Conservation (phyloP, 2,797 vertebrate genomes). For the Smutsia temminckii region DNA sequence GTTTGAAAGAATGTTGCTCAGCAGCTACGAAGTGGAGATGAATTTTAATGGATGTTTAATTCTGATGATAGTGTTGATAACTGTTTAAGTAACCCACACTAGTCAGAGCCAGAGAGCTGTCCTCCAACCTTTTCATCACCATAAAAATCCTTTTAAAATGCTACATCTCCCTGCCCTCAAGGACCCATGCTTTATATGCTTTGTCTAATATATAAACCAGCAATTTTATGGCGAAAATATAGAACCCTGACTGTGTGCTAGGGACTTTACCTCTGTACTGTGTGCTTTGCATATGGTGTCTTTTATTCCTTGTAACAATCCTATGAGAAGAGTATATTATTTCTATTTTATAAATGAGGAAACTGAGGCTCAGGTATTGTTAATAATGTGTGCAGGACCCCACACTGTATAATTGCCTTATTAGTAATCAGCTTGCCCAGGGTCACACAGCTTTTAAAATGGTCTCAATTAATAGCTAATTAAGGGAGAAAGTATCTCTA, state of each 20-base stretch:
- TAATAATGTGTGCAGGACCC: neutral
- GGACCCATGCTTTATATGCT: neutral
- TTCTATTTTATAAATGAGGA: constrained; percentile 4
- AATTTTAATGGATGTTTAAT: neutral
- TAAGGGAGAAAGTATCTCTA: neutral
- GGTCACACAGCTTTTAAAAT: neutral
- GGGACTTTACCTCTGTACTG: too few species aligned
- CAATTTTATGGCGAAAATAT: neutral
- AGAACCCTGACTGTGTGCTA: neutral
- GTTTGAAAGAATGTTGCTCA: neutral
- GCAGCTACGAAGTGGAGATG: neutral
- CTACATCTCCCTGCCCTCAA: neutral
- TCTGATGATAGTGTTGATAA: neutral
- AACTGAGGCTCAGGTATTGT: neutral
- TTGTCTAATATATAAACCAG: neutral
- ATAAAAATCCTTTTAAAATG: neutral
- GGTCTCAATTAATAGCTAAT: neutral
- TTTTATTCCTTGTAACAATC: neutral
- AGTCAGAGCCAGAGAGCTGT: neutral
- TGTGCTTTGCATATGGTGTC: neutral
- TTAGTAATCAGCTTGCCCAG: neutral
- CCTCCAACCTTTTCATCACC: neutral
- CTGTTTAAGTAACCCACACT: neutral
- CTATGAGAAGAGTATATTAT: neutral
- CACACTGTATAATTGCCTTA: neutral